These are phyloP conservation scores for Tetragonula carbonaria DNA, from an alignment of 2,888 invertebrate genomes.

Conservation along the genomic window DNA sequence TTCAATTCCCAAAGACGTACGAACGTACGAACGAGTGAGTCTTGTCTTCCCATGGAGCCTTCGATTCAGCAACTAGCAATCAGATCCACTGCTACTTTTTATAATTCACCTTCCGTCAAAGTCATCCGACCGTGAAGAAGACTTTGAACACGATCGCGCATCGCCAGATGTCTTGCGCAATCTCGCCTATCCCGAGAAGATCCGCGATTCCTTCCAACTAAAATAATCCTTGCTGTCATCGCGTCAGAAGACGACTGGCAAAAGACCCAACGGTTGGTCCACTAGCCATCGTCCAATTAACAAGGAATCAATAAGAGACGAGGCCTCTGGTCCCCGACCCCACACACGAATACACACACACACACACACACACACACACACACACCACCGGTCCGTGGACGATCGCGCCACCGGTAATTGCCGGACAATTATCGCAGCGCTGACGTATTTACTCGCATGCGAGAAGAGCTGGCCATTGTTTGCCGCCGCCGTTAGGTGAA, in stretches of 20 bases:
- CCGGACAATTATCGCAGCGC: conserved; percentile 75
- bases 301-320: conserved; percentile 45
- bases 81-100: background rate
- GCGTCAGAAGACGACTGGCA: background rate
- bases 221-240: conserved; percentile 8
- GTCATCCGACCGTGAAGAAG: background rate
- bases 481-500: conserved; percentile 49
- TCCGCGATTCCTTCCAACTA: background rate
- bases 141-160: background rate
- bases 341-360: too few relatives aligned
- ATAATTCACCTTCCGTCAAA: background rate
- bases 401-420: conserved; percentile 74
- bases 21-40: too few relatives aligned
- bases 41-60: too few relatives aligned
- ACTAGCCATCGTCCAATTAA: conserved; percentile 30
- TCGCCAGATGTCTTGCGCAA: background rate
- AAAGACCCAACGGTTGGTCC: background rate
- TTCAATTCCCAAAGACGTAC: too few relatives aligned
- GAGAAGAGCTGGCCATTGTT: conserved; percentile 76
- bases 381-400: conserved; percentile 22
- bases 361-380: too few relatives aligned
- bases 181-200: too few relatives aligned
- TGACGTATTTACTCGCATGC: conserved; percentile 77
- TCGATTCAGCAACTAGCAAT: background rate
- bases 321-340: background rate